A percentile compares a stretch with the other conserved stretches of the same genome.
phyloP scores from a whole-genome alignment of 2,888 invertebrate species.

The Zele albiditarsus region DNA sequence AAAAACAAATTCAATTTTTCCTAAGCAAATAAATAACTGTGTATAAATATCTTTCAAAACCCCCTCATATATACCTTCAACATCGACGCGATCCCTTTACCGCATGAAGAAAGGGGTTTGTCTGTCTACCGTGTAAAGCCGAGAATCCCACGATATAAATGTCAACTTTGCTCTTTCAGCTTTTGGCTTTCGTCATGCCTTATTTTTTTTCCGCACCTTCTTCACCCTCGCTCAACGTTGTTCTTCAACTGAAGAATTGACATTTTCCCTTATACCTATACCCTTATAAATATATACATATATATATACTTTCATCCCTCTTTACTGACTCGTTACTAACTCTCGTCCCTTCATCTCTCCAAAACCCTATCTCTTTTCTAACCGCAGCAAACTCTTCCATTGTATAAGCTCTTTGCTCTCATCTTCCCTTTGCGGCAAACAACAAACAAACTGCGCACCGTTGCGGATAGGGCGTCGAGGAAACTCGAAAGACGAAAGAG shows the following conservation, averaged over 20 bases:
- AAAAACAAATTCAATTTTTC: background rate
- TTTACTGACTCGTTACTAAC: constrained; percentile 42
- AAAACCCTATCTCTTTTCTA: constrained; percentile 45
- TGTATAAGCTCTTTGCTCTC: constrained; percentile 30
- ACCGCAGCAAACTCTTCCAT: constrained; percentile 29
- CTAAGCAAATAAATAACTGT: background rate
- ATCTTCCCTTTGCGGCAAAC: constrained; percentile 51
- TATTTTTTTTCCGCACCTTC: constrained; percentile 35
- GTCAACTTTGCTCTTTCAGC: constrained; percentile 70
- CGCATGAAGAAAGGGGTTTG: constrained; percentile 43
- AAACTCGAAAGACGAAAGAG: constrained; percentile 34
- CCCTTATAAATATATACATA: constrained; percentile 13
- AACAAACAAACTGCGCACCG: constrained; percentile 61
- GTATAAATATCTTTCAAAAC: background rate
- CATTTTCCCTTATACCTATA: constrained; percentile 18
- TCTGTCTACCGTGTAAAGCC: constrained; percentile 65
- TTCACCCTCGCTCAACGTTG: constrained; percentile 39
- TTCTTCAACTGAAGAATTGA: constrained; percentile 27
- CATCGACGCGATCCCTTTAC: background rate
- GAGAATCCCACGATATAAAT: constrained; percentile 71
- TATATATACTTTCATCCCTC: constrained; percentile 41
- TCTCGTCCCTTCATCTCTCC: constrained; percentile 42
- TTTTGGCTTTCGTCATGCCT: constrained; percentile 53
- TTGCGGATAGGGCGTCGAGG: constrained; percentile 30
- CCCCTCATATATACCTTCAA: background rate